phyloP scores from a whole-genome alignment of 2,113 vertebrate species.

The Phaethornis superciliosus region DNA sequence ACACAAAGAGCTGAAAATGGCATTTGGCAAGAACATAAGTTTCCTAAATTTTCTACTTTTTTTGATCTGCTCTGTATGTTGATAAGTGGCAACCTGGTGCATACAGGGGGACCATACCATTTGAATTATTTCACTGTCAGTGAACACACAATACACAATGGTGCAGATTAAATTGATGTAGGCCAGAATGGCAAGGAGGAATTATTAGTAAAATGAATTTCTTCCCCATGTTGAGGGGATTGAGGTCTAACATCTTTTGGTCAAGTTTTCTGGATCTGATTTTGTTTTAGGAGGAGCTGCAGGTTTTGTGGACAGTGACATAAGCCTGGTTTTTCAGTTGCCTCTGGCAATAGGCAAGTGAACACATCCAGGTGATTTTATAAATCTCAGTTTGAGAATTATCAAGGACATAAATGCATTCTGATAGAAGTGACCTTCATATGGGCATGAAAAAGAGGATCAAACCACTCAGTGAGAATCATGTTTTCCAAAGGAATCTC shows the following conservation, averaged over 20 bases:
- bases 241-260: not conserved
- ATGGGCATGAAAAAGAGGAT: not conserved
- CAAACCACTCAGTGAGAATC: not conserved
- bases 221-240: not conserved
- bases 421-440: not conserved
- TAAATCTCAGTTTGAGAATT: not conserved
- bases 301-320: not conserved
- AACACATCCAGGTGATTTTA: not conserved
- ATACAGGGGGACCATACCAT: not conserved
- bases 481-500: not conserved
- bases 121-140: not conserved
- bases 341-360: not conserved
- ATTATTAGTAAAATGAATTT: not conserved
- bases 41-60: not conserved
- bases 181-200: not conserved
- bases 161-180: not conserved
- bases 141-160: not conserved
- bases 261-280: not conserved
- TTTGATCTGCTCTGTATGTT: not conserved
- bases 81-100: accelerated
- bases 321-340: not conserved
- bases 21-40: not conserved
- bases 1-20: not conserved
- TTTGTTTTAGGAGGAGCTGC: not conserved
- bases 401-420: not conserved